Conservation (phyloP, 2,888 invertebrate species). For the Brassicogethes aeneus region DNA sequence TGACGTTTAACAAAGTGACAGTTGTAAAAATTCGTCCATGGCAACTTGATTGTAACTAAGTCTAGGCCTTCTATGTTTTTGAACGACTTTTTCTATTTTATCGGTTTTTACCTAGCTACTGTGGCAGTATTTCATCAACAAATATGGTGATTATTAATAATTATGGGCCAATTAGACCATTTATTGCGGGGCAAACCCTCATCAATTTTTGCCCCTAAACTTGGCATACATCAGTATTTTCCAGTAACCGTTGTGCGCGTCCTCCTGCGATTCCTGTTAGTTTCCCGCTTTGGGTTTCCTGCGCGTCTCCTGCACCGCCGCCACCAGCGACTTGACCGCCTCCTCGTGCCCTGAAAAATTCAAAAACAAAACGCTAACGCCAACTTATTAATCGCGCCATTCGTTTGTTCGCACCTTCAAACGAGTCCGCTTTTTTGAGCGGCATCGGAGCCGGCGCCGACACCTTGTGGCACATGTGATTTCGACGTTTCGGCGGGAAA, state of each 20-base stretch:
- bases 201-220: not conserved
- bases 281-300: slow-evolving; percentile 42
- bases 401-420: too few species aligned
- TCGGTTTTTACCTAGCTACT: too few species aligned
- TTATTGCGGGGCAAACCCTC: not conserved
- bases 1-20: too few species aligned
- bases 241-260: not conserved
- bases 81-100: too few species aligned
- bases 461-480: slow-evolving; percentile 35
- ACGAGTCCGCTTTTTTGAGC: slow-evolving; percentile 46
- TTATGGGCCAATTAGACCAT: too few species aligned
- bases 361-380: not conserved
- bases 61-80: too few species aligned
- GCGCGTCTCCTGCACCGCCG: slow-evolving; percentile 56
- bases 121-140: too few species aligned
- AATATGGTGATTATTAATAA: too few species aligned
- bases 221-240: slow-evolving; percentile 3
- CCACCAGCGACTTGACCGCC: slow-evolving; percentile 56
- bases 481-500: slow-evolving; percentile 46
- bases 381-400: too few species aligned
- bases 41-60: too few species aligned
- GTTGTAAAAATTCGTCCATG: too few species aligned
- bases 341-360: slow-evolving; percentile 50
- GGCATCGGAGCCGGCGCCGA: slow-evolving; percentile 26
- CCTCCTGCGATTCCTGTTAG: slow-evolving; percentile 21